A percentile compares a stretch with the other conserved stretches of the same genome.
phyloP scores from a whole-genome alignment of 2,797 vertebrate species.

The Centroberyx gerrardi region DNA sequence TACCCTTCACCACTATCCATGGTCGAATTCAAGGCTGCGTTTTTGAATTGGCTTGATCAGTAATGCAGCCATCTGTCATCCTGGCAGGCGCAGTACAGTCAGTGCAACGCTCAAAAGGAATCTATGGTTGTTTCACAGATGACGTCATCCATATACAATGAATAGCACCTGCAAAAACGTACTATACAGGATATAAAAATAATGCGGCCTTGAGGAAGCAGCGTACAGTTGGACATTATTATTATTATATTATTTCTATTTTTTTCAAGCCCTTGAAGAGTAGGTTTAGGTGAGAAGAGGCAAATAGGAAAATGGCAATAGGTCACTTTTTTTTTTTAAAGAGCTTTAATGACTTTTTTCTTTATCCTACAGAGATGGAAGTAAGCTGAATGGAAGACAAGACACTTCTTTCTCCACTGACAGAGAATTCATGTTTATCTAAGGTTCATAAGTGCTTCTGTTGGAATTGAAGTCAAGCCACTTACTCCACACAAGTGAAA shows the following conservation, averaged over 20 bases:
- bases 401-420: constrained; percentile 5
- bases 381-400: constrained; percentile 6
- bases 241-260: background rate
- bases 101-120: constrained; percentile 50
- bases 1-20: constrained; percentile 34
- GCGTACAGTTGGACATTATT: constrained; percentile 10
- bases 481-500: constrained; percentile 13
- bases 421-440: constrained; percentile 26
- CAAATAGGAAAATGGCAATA: background rate
- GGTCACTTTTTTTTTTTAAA: background rate
- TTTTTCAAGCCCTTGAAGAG: constrained; percentile 29
- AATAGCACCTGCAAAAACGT: constrained; percentile 53
- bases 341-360: constrained; percentile 4
- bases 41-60: constrained; percentile 69
- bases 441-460: background rate
- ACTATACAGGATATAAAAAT: constrained; percentile 44
- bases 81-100: constrained; percentile 65
- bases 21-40: constrained; percentile 59
- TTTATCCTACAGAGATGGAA: constrained; percentile 17
- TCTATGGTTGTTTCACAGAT: constrained; percentile 50
- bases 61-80: constrained; percentile 72
- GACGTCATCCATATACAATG: constrained; percentile 37
- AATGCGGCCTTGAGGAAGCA: constrained; percentile 47
- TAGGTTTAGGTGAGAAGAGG: constrained; percentile 23
- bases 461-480: background rate